Percentiles rank a stretch among this genome's conserved stretches.
phyloP scores from a whole-genome alignment of 2,888 invertebrate species.

The Leucozona laternaria region DNA sequence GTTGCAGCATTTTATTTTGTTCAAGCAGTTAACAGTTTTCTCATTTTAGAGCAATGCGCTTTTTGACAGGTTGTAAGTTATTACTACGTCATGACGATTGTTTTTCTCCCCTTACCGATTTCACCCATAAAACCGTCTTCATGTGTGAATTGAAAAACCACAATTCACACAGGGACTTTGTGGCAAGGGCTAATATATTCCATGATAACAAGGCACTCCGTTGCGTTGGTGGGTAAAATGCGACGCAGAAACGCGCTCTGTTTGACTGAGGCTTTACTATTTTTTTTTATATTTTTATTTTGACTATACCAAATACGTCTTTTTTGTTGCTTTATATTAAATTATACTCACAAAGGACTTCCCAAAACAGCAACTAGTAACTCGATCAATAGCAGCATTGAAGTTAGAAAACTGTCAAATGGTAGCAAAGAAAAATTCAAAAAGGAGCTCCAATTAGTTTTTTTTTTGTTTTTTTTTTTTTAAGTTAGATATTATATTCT shows the following conservation, averaged over 20 bases:
- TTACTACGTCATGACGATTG: no score
- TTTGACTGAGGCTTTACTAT: slow-evolving; percentile 61
- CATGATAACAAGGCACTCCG: no score
- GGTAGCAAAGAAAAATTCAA: slow-evolving; percentile 76
- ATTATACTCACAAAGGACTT: slow-evolving; percentile 82
- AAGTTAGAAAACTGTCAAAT: slow-evolving; percentile 75
- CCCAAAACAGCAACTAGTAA: slow-evolving; percentile 82
- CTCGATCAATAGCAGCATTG: slow-evolving; percentile 75
- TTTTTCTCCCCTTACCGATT: no score
- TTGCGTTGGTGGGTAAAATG: no score
- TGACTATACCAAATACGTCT: slow-evolving; percentile 51
- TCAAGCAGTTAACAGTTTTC: no score
- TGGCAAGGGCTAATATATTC: no score
- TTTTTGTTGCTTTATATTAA: slow-evolving; percentile 58
- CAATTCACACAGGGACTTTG: no score
- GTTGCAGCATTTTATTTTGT: no score
- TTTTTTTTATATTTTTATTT: slow-evolving; percentile 59
- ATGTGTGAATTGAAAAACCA: no score
- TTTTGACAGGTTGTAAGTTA: no score
- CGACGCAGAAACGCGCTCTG: neutral
- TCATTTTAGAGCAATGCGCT: no score
- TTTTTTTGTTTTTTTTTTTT: slow-evolving; percentile 48
- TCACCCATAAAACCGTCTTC: no score
- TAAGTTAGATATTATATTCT: slow-evolving; percentile 13
- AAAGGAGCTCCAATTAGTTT: slow-evolving; percentile 75